Conservation (phyloP, 2,888 invertebrate species). For the Perdita meconis region DNA sequence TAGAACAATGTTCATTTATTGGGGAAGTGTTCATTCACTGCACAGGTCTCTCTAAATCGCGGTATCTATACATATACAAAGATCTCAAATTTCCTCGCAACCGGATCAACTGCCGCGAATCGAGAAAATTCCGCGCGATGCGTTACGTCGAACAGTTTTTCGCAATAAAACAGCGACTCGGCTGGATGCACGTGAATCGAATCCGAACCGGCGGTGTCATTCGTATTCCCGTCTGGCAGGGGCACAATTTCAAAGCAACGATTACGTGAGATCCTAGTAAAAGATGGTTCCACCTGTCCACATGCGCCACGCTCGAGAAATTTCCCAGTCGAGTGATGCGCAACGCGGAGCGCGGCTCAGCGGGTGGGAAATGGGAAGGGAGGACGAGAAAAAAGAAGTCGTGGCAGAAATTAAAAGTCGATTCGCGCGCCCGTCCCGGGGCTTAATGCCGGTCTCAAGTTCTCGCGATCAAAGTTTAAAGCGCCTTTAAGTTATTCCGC, state of each 20-base stretch:
- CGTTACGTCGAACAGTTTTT: neutral
- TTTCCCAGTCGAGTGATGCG: slow-evolving; percentile 20
- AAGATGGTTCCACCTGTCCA: slow-evolving; percentile 5
- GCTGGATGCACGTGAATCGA: slow-evolving; percentile 13
- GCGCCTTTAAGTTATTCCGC: slow-evolving; percentile 7
- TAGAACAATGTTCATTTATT: too few relatives aligned
- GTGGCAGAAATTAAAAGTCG: slow-evolving; percentile 43
- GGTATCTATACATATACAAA: too few relatives aligned
- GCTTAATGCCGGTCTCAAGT: slow-evolving; percentile 22
- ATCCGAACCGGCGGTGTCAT: slow-evolving; percentile 8
- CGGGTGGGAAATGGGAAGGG: neutral
- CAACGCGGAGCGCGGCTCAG: too few relatives aligned
- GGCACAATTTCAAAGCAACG: slow-evolving; percentile 43
- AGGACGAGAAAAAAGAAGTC: too few relatives aligned
- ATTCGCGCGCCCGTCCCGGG: slow-evolving; percentile 23
- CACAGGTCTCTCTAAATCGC: too few relatives aligned
- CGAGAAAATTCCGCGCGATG: neutral
- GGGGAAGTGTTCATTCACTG: too few relatives aligned
- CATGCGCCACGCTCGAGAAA: slow-evolving; percentile 18
- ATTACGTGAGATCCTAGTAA: slow-evolving; percentile 31
- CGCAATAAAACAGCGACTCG: slow-evolving; percentile 1
- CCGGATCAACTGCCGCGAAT: too few relatives aligned
- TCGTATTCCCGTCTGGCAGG: slow-evolving; percentile 34
- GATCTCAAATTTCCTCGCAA: too few relatives aligned
- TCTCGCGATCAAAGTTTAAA: slow-evolving; percentile 46